These are phyloP conservation scores for Cygnus atratus DNA, from an alignment of 2,113 vertebrate species.

Conservation along the genomic window DNA sequence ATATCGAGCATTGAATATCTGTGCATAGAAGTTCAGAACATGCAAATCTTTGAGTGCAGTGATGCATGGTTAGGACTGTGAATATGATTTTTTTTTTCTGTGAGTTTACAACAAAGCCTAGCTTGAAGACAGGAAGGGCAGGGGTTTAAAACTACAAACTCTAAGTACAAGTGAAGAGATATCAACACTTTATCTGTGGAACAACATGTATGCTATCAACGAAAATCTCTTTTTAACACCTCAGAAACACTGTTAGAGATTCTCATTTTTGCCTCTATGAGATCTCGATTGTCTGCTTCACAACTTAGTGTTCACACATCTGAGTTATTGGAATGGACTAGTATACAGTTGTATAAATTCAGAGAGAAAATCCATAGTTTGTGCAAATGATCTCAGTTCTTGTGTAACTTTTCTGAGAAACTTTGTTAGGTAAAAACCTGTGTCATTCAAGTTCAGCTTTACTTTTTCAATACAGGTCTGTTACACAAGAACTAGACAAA, in stretches of 20 bases:
- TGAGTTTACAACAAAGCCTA: neutral
- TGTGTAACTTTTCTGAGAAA: slow-evolving; percentile 33
- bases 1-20: neutral
- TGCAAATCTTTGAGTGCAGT: neutral
- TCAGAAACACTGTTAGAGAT: slow-evolving; percentile 30
- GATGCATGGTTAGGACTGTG: neutral
- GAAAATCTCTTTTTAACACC: slow-evolving; percentile 51
- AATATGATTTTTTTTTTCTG: neutral
- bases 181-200: slow-evolving; percentile 26
- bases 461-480: neutral
- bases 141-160: neutral
- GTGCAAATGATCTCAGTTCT: neutral
- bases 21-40: neutral
- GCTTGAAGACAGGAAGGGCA: neutral
- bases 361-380: slow-evolving; percentile 19
- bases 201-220: slow-evolving; percentile 36
- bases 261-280: slow-evolving; percentile 56
- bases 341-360: slow-evolving; percentile 22
- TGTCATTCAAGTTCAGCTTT: neutral
- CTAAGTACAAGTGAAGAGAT: neutral
- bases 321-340: slow-evolving; percentile 38
- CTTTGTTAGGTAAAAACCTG: neutral
- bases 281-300: slow-evolving; percentile 17
- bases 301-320: slow-evolving; percentile 23
- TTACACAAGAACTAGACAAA: neutral